These are phyloP conservation scores for Apodemus sylvaticus DNA, from an alignment of 2,113 vertebrate genomes.

Conservation along the genomic window DNA sequence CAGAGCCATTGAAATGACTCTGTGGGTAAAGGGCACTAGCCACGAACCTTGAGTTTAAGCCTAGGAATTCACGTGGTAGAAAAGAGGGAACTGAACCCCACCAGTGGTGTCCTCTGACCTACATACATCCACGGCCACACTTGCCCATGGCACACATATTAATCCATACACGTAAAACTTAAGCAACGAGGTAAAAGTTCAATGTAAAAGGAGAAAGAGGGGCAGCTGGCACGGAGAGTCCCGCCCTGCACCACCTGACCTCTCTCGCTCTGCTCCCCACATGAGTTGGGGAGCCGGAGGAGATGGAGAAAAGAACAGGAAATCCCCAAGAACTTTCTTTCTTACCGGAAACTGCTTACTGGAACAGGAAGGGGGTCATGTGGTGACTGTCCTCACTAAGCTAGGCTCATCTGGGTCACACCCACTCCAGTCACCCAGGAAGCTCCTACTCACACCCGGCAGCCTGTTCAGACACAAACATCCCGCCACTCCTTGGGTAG, in stretches of 20 bases:
- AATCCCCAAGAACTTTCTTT: neutral
- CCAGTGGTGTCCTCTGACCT: neutral
- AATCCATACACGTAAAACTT: neutral
- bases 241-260: neutral
- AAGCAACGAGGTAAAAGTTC: neutral
- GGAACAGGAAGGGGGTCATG: neutral
- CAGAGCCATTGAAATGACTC: neutral
- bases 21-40: neutral
- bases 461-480: neutral
- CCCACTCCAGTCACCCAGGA: neutral
- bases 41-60: neutral
- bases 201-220: no score
- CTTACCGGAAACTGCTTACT: neutral
- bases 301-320: neutral
- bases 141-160: neutral
- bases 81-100: neutral
- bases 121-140: neutral
- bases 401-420: neutral
- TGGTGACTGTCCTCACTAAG: neutral
- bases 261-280: neutral
- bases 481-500: neutral
- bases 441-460: neutral
- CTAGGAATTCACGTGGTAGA: neutral
- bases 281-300: neutral
- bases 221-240: neutral